Evolutionary conservation across 2,888 invertebrate genomes (phyloP), one percentile per base, ranked within the genome.

Genomic region (Drosophila helvetica): DNA sequence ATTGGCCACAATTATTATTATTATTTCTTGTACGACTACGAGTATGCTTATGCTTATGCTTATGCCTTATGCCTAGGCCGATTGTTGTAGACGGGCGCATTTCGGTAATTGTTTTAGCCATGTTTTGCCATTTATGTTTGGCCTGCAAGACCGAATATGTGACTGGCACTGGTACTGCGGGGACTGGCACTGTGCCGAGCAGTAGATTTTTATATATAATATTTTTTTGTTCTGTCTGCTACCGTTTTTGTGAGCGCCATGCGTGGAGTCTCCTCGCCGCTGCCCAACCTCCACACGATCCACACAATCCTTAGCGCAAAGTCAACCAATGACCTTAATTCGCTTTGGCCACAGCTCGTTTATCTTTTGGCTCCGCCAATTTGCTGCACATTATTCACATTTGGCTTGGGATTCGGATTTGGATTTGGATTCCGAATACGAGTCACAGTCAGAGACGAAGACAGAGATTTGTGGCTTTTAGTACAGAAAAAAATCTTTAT

Each of bases 1-100:
- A 86, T 88, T 86, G 89, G 80, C 88, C 74, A 86, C 89, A 88
- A 89, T 89, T 86, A 86, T 86, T 83, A 79, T 85, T 86, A 82
- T 85, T 85, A 87, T 88, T 84, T 87, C 75, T 79, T 65, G 68
- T 77, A 84, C 79, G 79, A 74, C 66, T 78, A 71, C 6, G 38
- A 84, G 74, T 77, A 74, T 60, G 74, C 68, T 70, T 75, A 70
- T 60, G 68, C 53, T 67, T 60, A 58, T 59, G 62, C 58, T 63
- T 67, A 25, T 18, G 17, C 58, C 25, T 46, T 30, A 45, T 45
- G 43, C 17, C 57, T 27, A 54, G 46, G 60, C 61, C 54, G 22
- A 57, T 66, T 75, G 59, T 72, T 80, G 68, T 52, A 74, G 58
- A 57, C 63, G 51, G 77, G 56, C 73, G 76, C 86, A 74, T 86